Evolutionary conservation across 2,797 vertebrate species (phyloP).

Genomic region (Coracias cyanogaster): DNA sequence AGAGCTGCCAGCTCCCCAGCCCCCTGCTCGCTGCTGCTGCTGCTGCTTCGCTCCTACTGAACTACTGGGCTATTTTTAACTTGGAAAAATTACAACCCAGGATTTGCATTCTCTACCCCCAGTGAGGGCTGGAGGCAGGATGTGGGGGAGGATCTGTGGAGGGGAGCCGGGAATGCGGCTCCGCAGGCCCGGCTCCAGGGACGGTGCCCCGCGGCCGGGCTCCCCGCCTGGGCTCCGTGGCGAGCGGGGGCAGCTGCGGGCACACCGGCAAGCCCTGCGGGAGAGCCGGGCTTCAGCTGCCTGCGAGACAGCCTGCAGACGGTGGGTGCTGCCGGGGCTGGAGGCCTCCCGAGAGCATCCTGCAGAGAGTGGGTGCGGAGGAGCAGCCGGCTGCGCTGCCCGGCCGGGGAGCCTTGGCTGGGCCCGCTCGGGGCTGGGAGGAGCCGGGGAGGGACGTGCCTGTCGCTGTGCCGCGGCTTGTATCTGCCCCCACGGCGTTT

Average conservation of each 20-base stretch:
- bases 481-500: neutral
- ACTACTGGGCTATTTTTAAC: conserved; percentile 60
- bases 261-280: too few relatives aligned
- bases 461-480: neutral
- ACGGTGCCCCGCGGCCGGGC: neutral
- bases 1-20: neutral
- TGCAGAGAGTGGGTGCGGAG: neutral
- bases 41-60: neutral
- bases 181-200: neutral
- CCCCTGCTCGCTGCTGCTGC: neutral
- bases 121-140: conserved; percentile 43
- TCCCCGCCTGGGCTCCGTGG: too few relatives aligned
- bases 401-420: neutral
- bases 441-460: conserved; percentile 2
- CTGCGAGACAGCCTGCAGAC: neutral
- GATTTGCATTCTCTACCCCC: conserved; percentile 39
- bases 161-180: conserved; percentile 3
- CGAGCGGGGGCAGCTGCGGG: too few relatives aligned
- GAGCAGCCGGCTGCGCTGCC: neutral
- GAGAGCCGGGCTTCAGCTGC: neutral
- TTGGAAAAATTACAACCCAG: conserved; percentile 46
- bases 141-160: conserved; percentile 31
- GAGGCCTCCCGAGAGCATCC: neutral
- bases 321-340: neutral
- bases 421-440: neutral